Conservation (phyloP, 2,888 invertebrate species). For the Prosapia bicincta region DNA sequence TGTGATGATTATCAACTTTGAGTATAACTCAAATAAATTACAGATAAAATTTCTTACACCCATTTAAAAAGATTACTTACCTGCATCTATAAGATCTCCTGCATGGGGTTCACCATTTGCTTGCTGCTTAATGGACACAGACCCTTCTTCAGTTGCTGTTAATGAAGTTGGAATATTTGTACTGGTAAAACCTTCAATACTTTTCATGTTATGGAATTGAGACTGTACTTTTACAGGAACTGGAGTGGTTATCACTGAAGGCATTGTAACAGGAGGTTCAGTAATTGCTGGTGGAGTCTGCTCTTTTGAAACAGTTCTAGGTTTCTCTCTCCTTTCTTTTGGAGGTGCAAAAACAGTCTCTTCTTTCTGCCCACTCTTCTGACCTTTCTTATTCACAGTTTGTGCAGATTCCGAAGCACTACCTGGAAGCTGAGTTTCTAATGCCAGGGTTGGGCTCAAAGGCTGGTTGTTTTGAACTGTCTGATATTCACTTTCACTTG, state of each 20-base stretch:
- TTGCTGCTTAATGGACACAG: not conserved
- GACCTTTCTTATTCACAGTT: not conserved
- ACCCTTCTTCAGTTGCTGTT: not conserved
- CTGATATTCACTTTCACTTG: not conserved
- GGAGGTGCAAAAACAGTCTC: not conserved
- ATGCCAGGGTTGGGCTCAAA: not conserved
- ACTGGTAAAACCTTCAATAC: not conserved
- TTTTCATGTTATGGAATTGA: not conserved
- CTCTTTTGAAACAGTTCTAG: conserved; percentile 14
- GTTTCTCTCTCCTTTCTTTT: conserved; percentile 16
- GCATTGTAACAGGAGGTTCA: not conserved
- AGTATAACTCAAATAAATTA: too few relatives aligned
- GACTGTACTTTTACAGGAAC: not conserved
- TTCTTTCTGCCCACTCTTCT: not conserved
- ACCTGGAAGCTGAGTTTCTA: not conserved
- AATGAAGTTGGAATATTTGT: not conserved
- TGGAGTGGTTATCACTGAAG: not conserved
- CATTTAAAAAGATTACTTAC: not conserved
- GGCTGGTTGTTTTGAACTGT: not conserved
- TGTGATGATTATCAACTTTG: too few relatives aligned
- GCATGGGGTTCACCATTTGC: not conserved
- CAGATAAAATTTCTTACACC: too few relatives aligned
- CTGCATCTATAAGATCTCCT: not conserved
- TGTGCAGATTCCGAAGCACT: not conserved
- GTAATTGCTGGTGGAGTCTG: conserved; percentile 5